Evolutionary conservation across 2,888 invertebrate species (phyloP).

Genomic region (Eremobia ochroleuca): DNA sequence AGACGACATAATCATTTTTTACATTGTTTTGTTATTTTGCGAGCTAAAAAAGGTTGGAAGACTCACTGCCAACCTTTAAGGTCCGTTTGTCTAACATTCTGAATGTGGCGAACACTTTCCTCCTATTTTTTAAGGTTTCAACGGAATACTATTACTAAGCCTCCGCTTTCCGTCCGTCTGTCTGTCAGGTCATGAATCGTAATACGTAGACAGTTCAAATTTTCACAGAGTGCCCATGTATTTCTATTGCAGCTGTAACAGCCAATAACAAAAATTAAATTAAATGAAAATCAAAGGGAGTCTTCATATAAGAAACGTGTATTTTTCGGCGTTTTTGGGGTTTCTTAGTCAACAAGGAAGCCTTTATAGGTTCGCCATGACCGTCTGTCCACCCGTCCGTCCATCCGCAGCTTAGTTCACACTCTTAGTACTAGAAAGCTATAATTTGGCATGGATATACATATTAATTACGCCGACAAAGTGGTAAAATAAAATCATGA

Average conservation of each 20-base stretch:
- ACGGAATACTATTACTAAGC: neutral
- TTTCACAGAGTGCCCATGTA: neutral
- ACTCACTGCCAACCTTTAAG: too few species aligned
- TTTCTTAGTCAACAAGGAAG: too few species aligned
- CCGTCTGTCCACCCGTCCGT: too few species aligned
- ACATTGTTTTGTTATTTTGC: constrained; percentile 51
- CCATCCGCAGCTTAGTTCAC: too few species aligned
- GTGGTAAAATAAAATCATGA: too few species aligned
- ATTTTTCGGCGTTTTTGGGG: neutral
- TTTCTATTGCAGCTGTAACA: neutral
- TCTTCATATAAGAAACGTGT: neutral
- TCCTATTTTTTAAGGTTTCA: neutral
- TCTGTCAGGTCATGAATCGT: neutral
- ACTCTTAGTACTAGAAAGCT: too few species aligned
- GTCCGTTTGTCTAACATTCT: neutral
- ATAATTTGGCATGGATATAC: too few species aligned
- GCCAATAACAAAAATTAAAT: neutral
- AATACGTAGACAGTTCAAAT: too few species aligned
- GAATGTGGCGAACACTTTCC: neutral
- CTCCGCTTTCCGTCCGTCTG: neutral
- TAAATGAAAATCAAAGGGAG: neutral
- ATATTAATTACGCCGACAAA: too few species aligned
- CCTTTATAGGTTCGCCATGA: too few species aligned
- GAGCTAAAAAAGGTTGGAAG: constrained; percentile 6
- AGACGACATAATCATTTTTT: constrained; percentile 22